phyloP scores from a whole-genome alignment of 1,140 invertebrate genomes.

The Sinella curviseta region DNA sequence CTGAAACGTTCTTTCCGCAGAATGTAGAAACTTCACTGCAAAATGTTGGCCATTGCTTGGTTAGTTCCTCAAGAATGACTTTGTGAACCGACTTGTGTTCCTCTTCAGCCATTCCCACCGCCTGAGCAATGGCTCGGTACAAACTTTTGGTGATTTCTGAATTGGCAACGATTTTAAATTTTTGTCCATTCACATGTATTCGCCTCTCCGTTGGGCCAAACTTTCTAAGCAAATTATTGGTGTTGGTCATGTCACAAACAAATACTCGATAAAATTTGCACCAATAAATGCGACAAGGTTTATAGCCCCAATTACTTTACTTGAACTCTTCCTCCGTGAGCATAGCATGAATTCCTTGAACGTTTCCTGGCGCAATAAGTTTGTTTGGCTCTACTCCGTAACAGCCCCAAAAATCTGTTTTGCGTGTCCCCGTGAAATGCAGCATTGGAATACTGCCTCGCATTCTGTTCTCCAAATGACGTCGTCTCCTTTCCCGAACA shows the following conservation, averaged over 20 bases:
- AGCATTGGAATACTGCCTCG: neutral
- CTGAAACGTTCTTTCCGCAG: neutral
- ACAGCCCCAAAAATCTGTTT: neutral
- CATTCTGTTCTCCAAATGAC: neutral
- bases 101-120: neutral
- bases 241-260: too few relatives aligned
- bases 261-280: neutral
- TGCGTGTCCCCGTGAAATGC: neutral
- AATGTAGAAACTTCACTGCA: neutral
- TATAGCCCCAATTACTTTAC: slow-evolving; percentile 12
- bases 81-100: neutral
- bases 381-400: neutral
- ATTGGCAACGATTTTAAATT: slow-evolving; percentile 2
- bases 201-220: neutral
- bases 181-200: slow-evolving; percentile 21
- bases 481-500: neutral
- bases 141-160: neutral
- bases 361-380: neutral
- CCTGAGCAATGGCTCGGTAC: slow-evolving; percentile 2
- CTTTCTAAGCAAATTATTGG: neutral
- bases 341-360: neutral
- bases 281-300: neutral
- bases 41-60: neutral
- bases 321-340: neutral
- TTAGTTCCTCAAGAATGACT: neutral